Evolutionary conservation across 37 sponge, comb jelly and placozoan genomes (phyloP), one percentile per base, ranked within the genome.

Genomic region (Spongia lamella): DNA sequence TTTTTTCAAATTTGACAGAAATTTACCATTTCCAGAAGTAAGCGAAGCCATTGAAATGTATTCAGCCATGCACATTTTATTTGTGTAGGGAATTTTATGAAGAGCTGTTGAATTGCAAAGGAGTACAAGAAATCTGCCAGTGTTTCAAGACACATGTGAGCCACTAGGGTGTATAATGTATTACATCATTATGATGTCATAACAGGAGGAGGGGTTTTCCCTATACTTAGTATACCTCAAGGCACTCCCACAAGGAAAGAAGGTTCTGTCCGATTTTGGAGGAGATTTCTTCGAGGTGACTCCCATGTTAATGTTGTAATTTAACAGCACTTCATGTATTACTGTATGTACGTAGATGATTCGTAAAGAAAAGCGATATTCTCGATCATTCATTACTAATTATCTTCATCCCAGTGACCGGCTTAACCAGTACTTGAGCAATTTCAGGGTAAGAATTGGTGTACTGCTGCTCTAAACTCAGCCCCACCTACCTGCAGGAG

Each of bases 11-110:
- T 36, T 1, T 79, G 7, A 57, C 56, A 13, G 63, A 83, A 1
- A 38, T 89, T n/a, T 75, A 62, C 62, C 21, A 9, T 4, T 65
- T 89, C 38, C 89, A 89, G 43, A 79, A 70, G 84, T 77, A 50
- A 75, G 43, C 24, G 22, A n/a, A 15, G 19, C 20, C 14, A 51
- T 21, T 22, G 16, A 6, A 14, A 6, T 11, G 20, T 25, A 27
- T 9, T 60, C 11, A 3, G 22, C 17, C 17, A 30, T n/a, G 35
- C 20, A 13, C 9, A 27, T 65, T 65, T 33, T 13, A 7, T 65
- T 32, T 43, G 5, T 43, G 47, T 9, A 43, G 47, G 47, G 9
- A 72, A 24, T 21, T 72, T 31, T 72, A 57, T 56, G 33, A 27
- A 54, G 56, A n/a, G n/a, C 56, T 72, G 13, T 20, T 72, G 37